Base-by-base conservation (phyloP, 2,797 vertebrate species). In the Xiphorhynchus erythropygius region DNA sequence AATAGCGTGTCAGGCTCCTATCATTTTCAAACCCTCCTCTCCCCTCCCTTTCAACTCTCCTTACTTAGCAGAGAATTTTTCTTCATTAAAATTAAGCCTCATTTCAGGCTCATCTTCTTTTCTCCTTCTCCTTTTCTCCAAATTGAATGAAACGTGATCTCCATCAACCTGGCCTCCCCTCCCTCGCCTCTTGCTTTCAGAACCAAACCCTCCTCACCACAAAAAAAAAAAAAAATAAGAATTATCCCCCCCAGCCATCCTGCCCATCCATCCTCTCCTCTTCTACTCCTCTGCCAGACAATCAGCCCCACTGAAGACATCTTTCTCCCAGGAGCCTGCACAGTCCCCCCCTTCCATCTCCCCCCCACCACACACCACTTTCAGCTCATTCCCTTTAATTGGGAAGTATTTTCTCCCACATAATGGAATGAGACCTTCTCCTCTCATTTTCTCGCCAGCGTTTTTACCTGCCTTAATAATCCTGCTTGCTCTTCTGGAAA, bases 1-100 rank as follows among this genome's bases (percentile, higher is more conserved):
- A 97, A 96, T 91, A 89, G 90, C 22, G 9, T n/a, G 75, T 63
- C 79, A 95, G 95, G 78, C 91, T 94, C 92, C 91, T 96, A 94
- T 94, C 94, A 90, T 91, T 94, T 96, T 55, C 73, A 95, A 94
- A 94, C 78, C 83, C 84, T 57, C 77, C 75, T 87, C 91, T 96
- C 93, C 90, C 95, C 94, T 97, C 97, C 96, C 89, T 96, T 96
- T 92, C 94, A 92, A 96, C 96, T 96, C 95, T 94, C 96, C 96
- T 94, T 93, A 95, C 96, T 97, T 95, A 94, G 96, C 77, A 3
- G 94, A 96, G 94, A 97, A 98, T 97, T 98, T 96, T 89, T 91
- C 97, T 97, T 97, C 97, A 97, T 97, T 98, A 97, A 97, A 98
- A 97, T 97, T 97, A 98, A 97, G 96, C 89, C 86, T 98, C 93